Percentiles rank a stretch among this genome's conserved stretches.
Conservation (phyloP, 2,888 invertebrate genomes). For the Trachelus stipa region DNA sequence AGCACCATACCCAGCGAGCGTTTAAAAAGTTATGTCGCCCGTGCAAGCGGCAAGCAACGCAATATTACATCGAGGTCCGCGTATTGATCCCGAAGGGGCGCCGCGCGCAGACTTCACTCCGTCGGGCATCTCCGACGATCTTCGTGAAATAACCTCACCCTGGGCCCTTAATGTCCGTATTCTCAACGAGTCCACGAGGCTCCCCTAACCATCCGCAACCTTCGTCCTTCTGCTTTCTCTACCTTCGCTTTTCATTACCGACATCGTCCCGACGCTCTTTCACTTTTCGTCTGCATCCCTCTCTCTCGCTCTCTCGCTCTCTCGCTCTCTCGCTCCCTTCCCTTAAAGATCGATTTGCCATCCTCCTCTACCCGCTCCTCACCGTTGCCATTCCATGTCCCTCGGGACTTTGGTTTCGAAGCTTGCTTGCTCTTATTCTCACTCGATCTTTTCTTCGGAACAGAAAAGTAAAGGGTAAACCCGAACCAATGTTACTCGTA, state of each 20-base stretch:
- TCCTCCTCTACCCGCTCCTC: background rate
- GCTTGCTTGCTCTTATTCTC: background rate
- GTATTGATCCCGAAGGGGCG: conserved; percentile 63
- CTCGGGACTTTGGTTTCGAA: background rate
- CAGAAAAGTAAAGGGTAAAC: background rate
- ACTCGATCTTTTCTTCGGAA: background rate
- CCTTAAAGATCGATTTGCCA: background rate
- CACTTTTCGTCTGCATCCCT: background rate
- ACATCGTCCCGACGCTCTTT: background rate
- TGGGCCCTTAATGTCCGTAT: conserved; percentile 56
- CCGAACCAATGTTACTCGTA: background rate
- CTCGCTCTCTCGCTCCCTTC: background rate
- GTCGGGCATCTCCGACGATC: conserved; percentile 61
- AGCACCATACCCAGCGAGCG: background rate
- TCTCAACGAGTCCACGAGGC: conserved; percentile 35
- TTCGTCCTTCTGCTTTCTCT: conserved; percentile 27
- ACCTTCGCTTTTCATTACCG: conserved; percentile 4
- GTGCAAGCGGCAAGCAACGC: conserved; percentile 6
- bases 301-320: background rate
- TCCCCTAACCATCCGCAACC: conserved; percentile 36
- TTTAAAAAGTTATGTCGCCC: conserved; percentile 11
- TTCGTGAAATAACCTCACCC: conserved; percentile 59
- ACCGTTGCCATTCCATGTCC: background rate
- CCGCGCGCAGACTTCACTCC: conserved; percentile 57
- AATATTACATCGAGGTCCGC: conserved; percentile 26